Conservation (phyloP, 2,113 vertebrate genomes). For the Equus przewalskii region DNA sequence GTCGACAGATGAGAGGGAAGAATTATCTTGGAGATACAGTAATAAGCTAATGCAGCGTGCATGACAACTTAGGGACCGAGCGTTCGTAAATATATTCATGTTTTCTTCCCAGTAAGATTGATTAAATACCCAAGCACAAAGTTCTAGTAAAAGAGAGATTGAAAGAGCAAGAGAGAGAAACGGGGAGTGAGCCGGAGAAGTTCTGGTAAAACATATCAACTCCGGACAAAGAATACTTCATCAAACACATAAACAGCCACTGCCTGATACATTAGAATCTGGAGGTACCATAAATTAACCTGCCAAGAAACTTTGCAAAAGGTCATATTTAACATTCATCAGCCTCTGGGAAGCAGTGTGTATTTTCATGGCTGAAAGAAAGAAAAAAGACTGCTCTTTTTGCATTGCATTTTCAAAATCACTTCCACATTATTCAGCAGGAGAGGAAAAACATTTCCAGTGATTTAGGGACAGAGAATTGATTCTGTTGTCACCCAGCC, state of each 20-base stretch:
- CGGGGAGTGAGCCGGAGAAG: conserved; percentile 67
- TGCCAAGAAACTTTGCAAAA: conserved; percentile 85
- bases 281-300: conserved; percentile 85
- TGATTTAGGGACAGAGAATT: conserved; percentile 72
- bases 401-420: conserved; percentile 67
- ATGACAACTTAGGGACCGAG: conserved; percentile 76
- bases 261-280: conserved; percentile 80
- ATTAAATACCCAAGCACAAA: conserved; percentile 83
- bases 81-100: conserved; percentile 88
- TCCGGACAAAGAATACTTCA: conserved; percentile 85
- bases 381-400: not conserved
- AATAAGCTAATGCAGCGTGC: conserved; percentile 85
- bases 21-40: conserved; percentile 83
- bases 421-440: conserved; percentile 77
- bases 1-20: conserved; percentile 79
- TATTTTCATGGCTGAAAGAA: conserved; percentile 65
- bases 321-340: conserved; percentile 88
- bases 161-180: conserved; percentile 50
- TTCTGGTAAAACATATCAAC: conserved; percentile 82
- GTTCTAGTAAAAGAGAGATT: conserved; percentile 68
- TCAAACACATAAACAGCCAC: conserved; percentile 83
- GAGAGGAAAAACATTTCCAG: conserved; percentile 74
- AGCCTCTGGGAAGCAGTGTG: conserved; percentile 66
- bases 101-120: conserved; percentile 83
- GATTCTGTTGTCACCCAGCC: conserved; percentile 68